Base-by-base conservation (phyloP, 2,888 invertebrate genomes). In the Pecten maximus region DNA sequence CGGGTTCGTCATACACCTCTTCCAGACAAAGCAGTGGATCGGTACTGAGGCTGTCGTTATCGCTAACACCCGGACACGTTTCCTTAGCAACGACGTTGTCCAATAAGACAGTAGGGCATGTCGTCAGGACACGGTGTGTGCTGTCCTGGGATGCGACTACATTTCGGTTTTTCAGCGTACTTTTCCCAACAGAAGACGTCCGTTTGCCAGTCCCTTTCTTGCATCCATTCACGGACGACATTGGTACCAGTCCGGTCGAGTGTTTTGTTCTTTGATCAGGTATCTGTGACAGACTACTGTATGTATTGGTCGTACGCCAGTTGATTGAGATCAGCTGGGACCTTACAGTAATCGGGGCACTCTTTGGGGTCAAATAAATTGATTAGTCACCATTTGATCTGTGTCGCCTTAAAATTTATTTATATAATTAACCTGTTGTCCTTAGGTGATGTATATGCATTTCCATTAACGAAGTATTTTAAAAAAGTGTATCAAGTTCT, bases 141-240 rank as follows among this genome's bases (percentile, higher is more conserved):
- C 35, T 35, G 16, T 23, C 23, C 74, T 28, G 28, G 8, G 28
- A 35, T 10, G 23, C 74, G 35, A 19, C 8, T 54, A 74, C 35
- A 74, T 74, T 28, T 10, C 28, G 19, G 74, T 35, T 28, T 74
- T 74, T 74, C 74, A 35, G 74, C 35, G 28, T 23, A 28, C 74
- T 16, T 74, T 74, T 74, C 35, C 74, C 74, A 10, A 74, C 28
- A 4, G 35, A 8, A 6, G 35, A 1, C 15, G 35, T 10, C 35
- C 74, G 74, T 74, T 35, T 74, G 12, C 74, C 35, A 35, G 74
- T 74, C 74, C 74, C 74, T 74, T 74, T 74, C 74, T 35, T 74
- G 35, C 35, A 74, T 74, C 74, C 74, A 74, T 74, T 74, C 2
- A 35, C 8, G 16, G 74, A 28, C 28, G 74, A 74, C 74, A 74